These are phyloP conservation scores for Epistrophe eligans DNA, from an alignment of 2,888 invertebrate genomes.

Conservation along the genomic window DNA sequence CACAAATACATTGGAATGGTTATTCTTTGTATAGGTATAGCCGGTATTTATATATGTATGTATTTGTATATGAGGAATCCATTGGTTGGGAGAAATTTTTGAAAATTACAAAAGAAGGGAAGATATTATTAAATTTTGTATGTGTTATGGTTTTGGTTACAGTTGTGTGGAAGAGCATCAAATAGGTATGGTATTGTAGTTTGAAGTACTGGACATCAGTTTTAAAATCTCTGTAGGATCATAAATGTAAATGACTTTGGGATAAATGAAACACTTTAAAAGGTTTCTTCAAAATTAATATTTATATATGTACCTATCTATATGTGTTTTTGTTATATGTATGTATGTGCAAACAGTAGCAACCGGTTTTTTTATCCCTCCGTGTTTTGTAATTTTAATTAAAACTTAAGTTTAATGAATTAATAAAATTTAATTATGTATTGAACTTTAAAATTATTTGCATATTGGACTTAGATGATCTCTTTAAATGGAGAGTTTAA, in stretches of 20 bases:
- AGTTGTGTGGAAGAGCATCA: background rate
- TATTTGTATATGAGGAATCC: no score
- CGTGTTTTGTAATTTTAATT: no score
- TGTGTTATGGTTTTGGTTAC: constrained; percentile 5
- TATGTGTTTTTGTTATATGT: no score
- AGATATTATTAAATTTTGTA: constrained; percentile 5
- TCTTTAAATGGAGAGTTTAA: no score
- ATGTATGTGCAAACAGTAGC: no score
- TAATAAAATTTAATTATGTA: no score
- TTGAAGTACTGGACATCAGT: background rate
- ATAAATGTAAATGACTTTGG: background rate
- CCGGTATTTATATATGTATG: background rate
- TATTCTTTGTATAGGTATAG: background rate
- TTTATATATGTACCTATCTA: no score
- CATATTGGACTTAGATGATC: no score
- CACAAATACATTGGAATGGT: constrained; percentile 11
- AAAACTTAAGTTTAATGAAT: no score
- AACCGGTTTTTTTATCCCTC: no score
- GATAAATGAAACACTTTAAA: background rate
- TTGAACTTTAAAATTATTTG: no score
- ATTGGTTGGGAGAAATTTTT: background rate
- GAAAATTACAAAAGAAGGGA: constrained; percentile 1
- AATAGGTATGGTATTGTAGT: background rate
- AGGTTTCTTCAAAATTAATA: background rate
- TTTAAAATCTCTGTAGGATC: background rate